Base-by-base conservation (phyloP, 2,113 vertebrate species). In the Atrichornis clamosus region DNA sequence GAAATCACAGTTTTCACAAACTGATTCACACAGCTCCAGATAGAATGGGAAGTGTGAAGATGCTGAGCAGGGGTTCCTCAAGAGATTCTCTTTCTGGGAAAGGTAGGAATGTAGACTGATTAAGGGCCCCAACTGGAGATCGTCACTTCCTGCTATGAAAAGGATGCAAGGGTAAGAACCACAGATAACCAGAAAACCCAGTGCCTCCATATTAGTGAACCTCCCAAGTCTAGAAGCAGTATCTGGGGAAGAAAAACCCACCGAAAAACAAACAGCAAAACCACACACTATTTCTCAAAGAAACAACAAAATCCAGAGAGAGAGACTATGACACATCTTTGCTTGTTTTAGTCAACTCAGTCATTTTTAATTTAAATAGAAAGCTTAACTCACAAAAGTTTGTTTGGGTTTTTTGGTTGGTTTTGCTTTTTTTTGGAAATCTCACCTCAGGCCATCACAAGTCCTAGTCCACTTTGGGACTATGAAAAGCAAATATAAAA, bases 171-270 rank as follows among this genome's bases (percentile, higher is more conserved):
- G 35, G 8, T 10, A 92, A 73, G 55, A 85, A 73, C 26, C 30
- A 69, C 2, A 74, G 47, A 50, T 4, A 76, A 32, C 10, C 12
- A 59, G 30, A 77, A 80, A 86, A n/a, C 15, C 3, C 62, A 84
- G 8, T 30, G 30, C 5, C 17, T 59, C 52, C 5, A 17, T 5
- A 47, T 6, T 49, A 37, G 6, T 0, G 0, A 67, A 90, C 63
- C 13, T 17, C 30, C 23, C 33, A 67, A 53, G 58, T 3, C 8
- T 55, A 78, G 58, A 84, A 12, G 3, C 6, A 11, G 2, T 26
- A 60, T 9, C 26, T 32, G 28, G 33, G 23, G 10, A 13, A 30
- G 24, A 46, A 30, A 32, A 20, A 6, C 3, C 2, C 27, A 46
- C 8, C 13, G 9, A 64, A 18, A 72, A 18, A 5, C 17, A 58